These are phyloP conservation scores for Hexactinellida sp. DNA, from an alignment of 37 sponge, comb jelly and placozoan genomes.

Conservation along the genomic window DNA sequence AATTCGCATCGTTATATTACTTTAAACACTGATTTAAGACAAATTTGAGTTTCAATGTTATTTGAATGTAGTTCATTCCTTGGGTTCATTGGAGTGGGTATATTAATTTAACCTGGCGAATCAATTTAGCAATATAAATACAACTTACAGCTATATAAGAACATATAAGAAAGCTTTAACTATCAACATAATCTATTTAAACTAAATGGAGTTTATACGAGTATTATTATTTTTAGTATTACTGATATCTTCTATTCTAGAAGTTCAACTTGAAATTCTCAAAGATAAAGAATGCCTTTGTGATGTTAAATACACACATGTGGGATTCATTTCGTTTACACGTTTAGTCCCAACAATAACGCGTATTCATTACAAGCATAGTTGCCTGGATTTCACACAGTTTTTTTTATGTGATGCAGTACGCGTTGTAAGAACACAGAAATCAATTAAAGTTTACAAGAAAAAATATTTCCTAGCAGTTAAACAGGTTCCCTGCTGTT, in stretches of 20 bases:
- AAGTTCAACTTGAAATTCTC: not conserved
- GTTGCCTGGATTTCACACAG: not conserved
- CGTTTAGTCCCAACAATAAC: not conserved
- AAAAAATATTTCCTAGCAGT: not conserved
- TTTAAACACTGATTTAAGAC: too few species aligned
- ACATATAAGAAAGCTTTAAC: too few species aligned
- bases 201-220: too few species aligned
- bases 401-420: not conserved
- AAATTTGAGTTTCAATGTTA: too few species aligned
- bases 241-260: not conserved
- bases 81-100: too few species aligned
- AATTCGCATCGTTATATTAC: too few species aligned
- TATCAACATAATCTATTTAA: too few species aligned
- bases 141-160: too few species aligned
- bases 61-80: too few species aligned
- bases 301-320: not conserved
- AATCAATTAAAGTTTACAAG: not conserved
- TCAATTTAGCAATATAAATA: too few species aligned
- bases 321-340: not conserved
- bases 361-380: not conserved
- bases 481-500: not conserved
- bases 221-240: not conserved
- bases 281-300: not conserved
- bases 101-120: too few species aligned
- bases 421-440: not conserved